Base-by-base conservation (phyloP, 2,888 invertebrate species). In the Bursaphelenchus okinawaensis region DNA sequence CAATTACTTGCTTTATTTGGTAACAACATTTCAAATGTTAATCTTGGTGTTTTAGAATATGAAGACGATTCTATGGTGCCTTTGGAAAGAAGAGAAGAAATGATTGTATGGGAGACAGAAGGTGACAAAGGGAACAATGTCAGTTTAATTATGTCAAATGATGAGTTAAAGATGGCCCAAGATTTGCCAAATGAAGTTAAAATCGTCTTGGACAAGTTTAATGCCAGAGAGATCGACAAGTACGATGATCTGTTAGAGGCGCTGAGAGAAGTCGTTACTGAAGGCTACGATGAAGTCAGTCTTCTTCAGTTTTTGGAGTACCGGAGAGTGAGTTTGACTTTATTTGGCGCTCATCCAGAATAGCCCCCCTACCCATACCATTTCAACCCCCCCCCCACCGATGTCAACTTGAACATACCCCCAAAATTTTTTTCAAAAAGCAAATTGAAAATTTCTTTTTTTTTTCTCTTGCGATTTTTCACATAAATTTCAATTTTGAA, bases 91-190 rank as follows among this genome's bases (percentile, higher is more conserved):
- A 59, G 28, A 31, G 60, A 59, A 19, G 52, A 59, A 12, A 59
- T 59, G 60, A 59, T 40, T 6, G 40, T 40, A 4, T 40, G 40
- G 40, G 40, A 40, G n/a, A 40, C 40, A n/a, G 40, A 40, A 40
- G 40, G 40, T 6, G 40, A 40, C 12, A 40, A 40, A n/a, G 40
- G 40, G n/a, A 40, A 40, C 40, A 40, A 59, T 22, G 60, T 31
- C 40, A 50, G 6, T 19, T 40, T 59, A 12, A 59, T 59, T 20
- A 59, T 59, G 60, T 40, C 60, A n/a, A 59, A 59, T 4, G 60
- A 59, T 9, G 60, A 59, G 19, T 19, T 59, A 12, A 23, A 59
- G 52, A 40, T 51, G 50, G 31, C 31, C 7, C 60, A 59, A 29
- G 20, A 22, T 20, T 22, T 59, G 55, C 19, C 29, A 20, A 20